Conservation (phyloP, 2,113 vertebrate genomes). For the Pteropus alecto region DNA sequence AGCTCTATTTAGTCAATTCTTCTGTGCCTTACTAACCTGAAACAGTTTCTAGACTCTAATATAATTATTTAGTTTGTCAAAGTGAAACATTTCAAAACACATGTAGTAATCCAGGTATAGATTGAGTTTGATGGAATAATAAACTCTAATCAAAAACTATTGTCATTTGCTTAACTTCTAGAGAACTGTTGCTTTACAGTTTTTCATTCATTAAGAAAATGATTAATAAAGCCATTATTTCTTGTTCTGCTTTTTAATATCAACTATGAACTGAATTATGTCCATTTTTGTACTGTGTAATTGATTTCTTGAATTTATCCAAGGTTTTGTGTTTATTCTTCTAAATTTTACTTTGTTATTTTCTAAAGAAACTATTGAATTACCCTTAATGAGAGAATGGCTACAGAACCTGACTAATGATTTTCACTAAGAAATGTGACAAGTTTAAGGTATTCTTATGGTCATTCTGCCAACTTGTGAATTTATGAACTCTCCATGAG, state of each 20-base stretch:
- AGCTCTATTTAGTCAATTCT: neutral
- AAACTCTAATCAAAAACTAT: neutral
- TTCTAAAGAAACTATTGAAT: neutral
- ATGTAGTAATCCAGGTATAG: neutral
- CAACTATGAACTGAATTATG: neutral
- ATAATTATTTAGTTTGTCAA: neutral
- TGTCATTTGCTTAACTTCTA: neutral
- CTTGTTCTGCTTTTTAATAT: slow-evolving; percentile 10
- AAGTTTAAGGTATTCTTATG: neutral
- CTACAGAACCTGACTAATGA: neutral
- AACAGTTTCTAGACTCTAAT: neutral
- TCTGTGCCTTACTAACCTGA: neutral
- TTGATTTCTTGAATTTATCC: slow-evolving; percentile 26
- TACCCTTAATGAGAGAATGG: neutral
- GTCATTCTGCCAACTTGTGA: neutral
- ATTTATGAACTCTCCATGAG: neutral
- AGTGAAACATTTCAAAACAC: neutral
- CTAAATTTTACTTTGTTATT: neutral
- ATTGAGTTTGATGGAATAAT: neutral
- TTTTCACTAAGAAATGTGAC: neutral
- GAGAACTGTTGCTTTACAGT: neutral
- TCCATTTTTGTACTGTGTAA: neutral
- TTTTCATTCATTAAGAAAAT: slow-evolving; percentile 7
- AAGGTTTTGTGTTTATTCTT: neutral
- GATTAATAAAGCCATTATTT: neutral